phyloP scores from a whole-genome alignment of 2,888 invertebrate species.

The Meliscaeva auricollis region DNA sequence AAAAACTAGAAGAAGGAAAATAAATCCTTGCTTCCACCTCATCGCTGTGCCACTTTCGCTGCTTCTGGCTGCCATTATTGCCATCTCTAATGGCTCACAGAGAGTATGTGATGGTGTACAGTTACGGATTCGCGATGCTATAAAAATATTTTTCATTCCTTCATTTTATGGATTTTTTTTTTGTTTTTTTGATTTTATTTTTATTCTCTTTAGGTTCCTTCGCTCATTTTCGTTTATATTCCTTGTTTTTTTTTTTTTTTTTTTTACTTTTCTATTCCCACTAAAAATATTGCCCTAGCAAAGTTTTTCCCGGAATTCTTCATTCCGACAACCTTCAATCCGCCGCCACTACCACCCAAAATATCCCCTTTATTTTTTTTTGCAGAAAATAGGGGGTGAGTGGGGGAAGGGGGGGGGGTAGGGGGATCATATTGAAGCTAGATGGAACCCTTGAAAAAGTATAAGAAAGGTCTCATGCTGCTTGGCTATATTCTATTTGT shows the following conservation, averaged over 20 bases:
- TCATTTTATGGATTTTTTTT: slow-evolving; percentile 72
- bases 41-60: slow-evolving; percentile 73
- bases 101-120: slow-evolving; percentile 74
- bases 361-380: slow-evolving; percentile 13
- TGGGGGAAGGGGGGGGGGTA: not conserved
- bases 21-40: slow-evolving; percentile 74
- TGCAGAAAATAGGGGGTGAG: too few relatives aligned
- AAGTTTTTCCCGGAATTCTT: slow-evolving; percentile 69
- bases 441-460: slow-evolving; percentile 70
- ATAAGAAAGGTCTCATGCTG: slow-evolving; percentile 59
- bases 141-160: slow-evolving; percentile 76
- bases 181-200: slow-evolving; percentile 15
- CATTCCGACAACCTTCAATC: slow-evolving; percentile 47
- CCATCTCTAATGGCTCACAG: slow-evolving; percentile 74
- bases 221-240: slow-evolving; percentile 57
- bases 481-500: slow-evolving; percentile 21
- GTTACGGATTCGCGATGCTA: slow-evolving; percentile 75
- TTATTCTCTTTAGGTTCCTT: slow-evolving; percentile 38
- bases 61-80: slow-evolving; percentile 70
- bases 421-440: not conserved
- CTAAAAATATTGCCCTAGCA: slow-evolving; percentile 71
- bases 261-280: slow-evolving; percentile 66
- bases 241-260: slow-evolving; percentile 52
- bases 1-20: slow-evolving; percentile 56
- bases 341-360: slow-evolving; percentile 14